phyloP scores from a whole-genome alignment of 2,797 vertebrate species.

The Gobio occitaniae region DNA sequence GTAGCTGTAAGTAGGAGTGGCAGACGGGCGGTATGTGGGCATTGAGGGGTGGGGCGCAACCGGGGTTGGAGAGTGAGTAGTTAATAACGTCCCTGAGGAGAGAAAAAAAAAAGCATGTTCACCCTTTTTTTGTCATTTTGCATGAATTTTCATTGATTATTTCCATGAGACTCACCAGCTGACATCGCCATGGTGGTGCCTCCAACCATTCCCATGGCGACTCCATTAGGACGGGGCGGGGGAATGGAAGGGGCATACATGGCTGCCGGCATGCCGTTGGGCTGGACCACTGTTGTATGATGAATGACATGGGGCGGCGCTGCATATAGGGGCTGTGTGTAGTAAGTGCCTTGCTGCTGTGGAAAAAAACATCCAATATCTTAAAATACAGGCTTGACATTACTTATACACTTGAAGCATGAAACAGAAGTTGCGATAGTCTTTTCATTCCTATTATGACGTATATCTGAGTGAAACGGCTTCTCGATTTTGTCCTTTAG shows the following conservation, averaged over 20 bases:
- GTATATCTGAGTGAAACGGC: not conserved
- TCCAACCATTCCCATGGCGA: conserved; percentile 97
- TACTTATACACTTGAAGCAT: not conserved
- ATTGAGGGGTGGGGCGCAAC: conserved; percentile 92
- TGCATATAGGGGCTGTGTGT: conserved; percentile 96
- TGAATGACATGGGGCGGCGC: conserved; percentile 98
- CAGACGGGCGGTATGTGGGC: conserved; percentile 92
- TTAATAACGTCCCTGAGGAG: conserved; percentile 91
- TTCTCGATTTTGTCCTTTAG: not conserved
- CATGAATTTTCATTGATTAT: not conserved
- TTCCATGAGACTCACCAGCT: conserved; percentile 83
- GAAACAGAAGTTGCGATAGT: not conserved
- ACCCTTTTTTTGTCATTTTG: not conserved
- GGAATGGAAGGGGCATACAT: conserved; percentile 91
- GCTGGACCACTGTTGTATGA: conserved; percentile 99
- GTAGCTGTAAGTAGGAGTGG: conserved; percentile 98
- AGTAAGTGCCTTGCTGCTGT: conserved; percentile 94
- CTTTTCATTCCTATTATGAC: not conserved
- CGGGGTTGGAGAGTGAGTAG: conserved; percentile 92
- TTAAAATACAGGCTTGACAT: not conserved
- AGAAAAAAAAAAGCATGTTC: not conserved
- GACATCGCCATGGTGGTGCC: conserved; percentile 99
- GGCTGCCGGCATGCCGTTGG: conserved; percentile 95
- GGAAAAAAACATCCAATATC: conserved; percentile 65
- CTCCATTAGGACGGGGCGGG: conserved; percentile 83